Base-by-base conservation (phyloP, 2,888 invertebrate genomes). In the Troilus luridus region DNA sequence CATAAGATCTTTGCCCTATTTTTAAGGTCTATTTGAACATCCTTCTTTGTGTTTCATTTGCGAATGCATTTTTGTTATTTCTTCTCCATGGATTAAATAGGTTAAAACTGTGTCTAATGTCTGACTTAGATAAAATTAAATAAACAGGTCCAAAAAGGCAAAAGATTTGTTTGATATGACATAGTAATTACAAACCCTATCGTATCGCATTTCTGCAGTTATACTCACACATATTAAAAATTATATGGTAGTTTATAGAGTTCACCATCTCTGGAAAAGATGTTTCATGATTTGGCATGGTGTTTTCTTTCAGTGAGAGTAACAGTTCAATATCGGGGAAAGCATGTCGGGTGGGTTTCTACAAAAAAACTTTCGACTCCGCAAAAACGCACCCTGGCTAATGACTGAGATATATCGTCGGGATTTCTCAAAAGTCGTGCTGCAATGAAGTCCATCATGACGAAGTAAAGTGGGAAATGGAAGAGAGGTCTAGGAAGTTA, bases 331-430 rank as follows among this genome's bases (percentile, higher is more conserved):
- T 77, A 77, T 41, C 24, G 41, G 41, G 72, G 72, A 77, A 77
- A 77, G 72, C 72, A 77, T 77, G 72, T 77, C 72, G 17, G 72
- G 9, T 41, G 41, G 8, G 72, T 77, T 77, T 41, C 72, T 77
- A 19, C 27, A 27, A 77, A 59, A 59, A 77, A 77, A 77, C 27
- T 19, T 17, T 67, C 7, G 17, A 77, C 17, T 24, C 41, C 24
- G 27, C 41, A 27, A 12, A 27, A 41, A 41, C 72, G 24, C 41
- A 41, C 41, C 41, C 19, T 17, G 9, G 27, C 27, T 41, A 41
- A 77, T 27, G 9, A 1, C 9, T 14, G 41, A 77, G 72, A 77
- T 77, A 77, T 77, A 12, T 19, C 6, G 27, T n/a, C 27, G 12
- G 41, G 27, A 17, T 77, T 19, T 77, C 41, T 41, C 27, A 41